Evolutionary conservation across 2,797 vertebrate genomes (phyloP).

Genomic region (Cryptoprocta ferox): DNA sequence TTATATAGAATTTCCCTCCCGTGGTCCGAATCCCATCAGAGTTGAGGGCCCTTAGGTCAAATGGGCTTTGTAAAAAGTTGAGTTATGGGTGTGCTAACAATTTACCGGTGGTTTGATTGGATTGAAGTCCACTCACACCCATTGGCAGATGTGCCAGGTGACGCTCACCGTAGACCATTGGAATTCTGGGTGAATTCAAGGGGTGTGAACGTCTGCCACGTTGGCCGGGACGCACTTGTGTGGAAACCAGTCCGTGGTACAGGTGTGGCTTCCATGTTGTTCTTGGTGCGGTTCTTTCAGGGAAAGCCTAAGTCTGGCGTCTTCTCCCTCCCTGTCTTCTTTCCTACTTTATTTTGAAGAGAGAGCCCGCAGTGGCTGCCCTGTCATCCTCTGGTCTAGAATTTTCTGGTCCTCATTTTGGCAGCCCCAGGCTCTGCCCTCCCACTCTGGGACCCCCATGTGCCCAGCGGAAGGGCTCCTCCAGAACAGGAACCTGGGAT

Average conservation of each 20-base stretch:
- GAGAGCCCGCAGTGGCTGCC: too few species aligned
- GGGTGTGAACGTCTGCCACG: accelerated
- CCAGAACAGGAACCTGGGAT: neutral
- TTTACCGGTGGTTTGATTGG: too few species aligned
- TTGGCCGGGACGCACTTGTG: accelerated
- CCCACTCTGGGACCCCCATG: too few species aligned
- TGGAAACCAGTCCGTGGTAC: accelerated
- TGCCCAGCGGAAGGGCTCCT: neutral
- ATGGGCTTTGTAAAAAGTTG: neutral
- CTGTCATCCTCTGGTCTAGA: neutral
- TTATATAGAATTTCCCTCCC: accelerated
- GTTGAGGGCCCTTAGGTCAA: neutral
- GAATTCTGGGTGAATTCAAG: neutral
- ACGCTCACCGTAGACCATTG: accelerated
- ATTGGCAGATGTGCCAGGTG: accelerated
- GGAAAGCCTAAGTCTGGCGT: neutral
- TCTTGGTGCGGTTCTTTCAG: neutral
- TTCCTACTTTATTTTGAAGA: neutral
- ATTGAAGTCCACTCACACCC: neutral
- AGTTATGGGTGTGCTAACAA: accelerated
- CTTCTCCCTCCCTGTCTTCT: neutral
- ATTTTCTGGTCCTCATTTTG: accelerated
- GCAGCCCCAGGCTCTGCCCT: neutral
- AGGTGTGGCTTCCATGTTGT: neutral
- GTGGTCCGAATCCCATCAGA: neutral